Evolutionary conservation across 1,140 invertebrate genomes (phyloP), one percentile per base, ranked within the genome.

Genomic region (Drosophila auraria): DNA sequence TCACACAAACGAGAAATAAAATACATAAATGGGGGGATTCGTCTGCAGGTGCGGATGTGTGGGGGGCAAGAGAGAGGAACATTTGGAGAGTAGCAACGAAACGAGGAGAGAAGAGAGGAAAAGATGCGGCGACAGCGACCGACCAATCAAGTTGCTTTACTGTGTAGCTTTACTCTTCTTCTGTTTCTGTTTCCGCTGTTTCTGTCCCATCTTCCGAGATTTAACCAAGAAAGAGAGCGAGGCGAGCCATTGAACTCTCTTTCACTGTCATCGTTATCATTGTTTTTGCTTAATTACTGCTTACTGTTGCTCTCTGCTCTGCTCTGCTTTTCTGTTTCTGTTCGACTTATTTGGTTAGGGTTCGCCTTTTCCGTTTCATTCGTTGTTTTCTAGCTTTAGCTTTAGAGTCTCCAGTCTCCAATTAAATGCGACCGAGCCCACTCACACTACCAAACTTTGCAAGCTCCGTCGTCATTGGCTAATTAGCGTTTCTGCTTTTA

Each of bases 61-160:
- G 40, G 51, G 63, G 40, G 25, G 44, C 42, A 53, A 70, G 30
- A 80, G 54, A 54, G 54, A 61, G 60, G 27, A 69, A 62, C 47
- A 59, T 64, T 23, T 36, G 77, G 62, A 53, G 73, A 59, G 51
- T 64, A 60, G n/a, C 42, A 69, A 44, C 15, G 36, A 36, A 60
- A 38, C n/a, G 27, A 25, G 36, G 36, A 50, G 30, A 20, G 47
- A 51, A 53, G 58, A 56, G 60, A 62, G 56, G 54, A 65, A 36
- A 61, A 79, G 77, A 78, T 60, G 62, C 74, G 61, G 59, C 27
- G 45, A 53, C 62, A 38, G 53, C 66, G 27, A 64, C 59, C 83
- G 78, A 89, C 84, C 84, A 89, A 89, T 89, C 84, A 90, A 84
- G 82, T 70, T 61, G 56, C 78, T 54, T 70, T 53, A 49, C 60